phyloP scores from a whole-genome alignment of 2,797 vertebrate species.

The Myotis pilosus region DNA sequence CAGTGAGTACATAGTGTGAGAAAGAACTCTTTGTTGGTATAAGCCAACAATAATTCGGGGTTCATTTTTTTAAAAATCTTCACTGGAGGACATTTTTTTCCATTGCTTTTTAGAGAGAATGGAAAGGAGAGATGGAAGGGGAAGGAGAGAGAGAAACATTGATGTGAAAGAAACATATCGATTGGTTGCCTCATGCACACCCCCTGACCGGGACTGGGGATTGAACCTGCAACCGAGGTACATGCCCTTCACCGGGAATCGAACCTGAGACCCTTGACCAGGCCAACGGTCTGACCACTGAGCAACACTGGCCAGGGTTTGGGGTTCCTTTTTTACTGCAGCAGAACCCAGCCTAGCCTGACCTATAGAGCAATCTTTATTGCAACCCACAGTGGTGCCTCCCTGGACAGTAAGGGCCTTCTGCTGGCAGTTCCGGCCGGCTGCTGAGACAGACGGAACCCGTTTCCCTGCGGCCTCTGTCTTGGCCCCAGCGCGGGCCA shows the following conservation, averaged over 20 bases:
- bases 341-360: background rate
- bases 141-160: no score
- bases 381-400: background rate
- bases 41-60: background rate
- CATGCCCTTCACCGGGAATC: no score
- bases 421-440: background rate
- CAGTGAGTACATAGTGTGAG: rapidly evolving
- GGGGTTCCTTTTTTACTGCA: background rate
- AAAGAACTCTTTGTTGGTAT: background rate
- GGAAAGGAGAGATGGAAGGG: no score
- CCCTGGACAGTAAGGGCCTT: background rate
- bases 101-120: no score
- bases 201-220: no score
- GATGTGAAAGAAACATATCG: no score
- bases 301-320: no score
- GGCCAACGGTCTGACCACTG: no score
- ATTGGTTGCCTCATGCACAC: no score
- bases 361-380: background rate
- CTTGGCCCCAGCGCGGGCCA: background rate
- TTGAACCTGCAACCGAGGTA: no score
- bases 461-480: background rate
- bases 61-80: background rate
- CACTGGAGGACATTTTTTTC: no score
- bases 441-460: background rate
- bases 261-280: no score